These are phyloP conservation scores for Drosophila lutescens DNA, from an alignment of 2,888 invertebrate genomes.

Conservation along the genomic window DNA sequence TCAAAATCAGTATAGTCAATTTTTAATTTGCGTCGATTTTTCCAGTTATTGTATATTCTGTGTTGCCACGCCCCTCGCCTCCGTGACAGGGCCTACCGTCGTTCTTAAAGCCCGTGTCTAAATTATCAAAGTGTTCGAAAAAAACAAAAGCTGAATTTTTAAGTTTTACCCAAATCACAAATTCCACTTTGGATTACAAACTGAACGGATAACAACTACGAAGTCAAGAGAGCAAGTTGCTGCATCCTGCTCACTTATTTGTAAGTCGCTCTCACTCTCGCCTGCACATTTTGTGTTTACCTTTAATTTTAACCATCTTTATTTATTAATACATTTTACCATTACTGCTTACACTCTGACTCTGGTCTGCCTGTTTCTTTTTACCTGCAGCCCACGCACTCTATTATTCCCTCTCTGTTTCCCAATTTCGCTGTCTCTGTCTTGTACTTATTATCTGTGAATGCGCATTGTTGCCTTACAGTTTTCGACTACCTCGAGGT, in stretches of 20 bases:
- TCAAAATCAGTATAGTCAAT: neutral
- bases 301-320: conserved; percentile 9
- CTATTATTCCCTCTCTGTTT: conserved; percentile 3
- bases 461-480: conserved; percentile 8
- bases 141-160: neutral
- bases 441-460: conserved; percentile 14
- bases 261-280: conserved; percentile 8
- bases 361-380: conserved; percentile 12
- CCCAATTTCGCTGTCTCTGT: conserved; percentile 3
- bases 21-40: neutral
- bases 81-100: no score
- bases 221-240: conserved; percentile 4
- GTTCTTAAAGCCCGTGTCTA: conserved; percentile 9
- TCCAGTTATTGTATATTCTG: conserved; percentile 2
- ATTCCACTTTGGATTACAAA: neutral
- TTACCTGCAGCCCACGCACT: conserved; percentile 26
- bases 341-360: conserved; percentile 10
- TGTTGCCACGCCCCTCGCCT: neutral
- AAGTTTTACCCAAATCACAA: neutral
- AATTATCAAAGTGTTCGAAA: conserved; percentile 16
- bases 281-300: conserved; percentile 10
- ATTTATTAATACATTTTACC: conserved; percentile 26
- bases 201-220: neutral
- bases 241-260: conserved; percentile 1
- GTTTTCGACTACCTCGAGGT: neutral